A percentile compares a stretch with the other conserved stretches of the same genome.
phyloP scores from a whole-genome alignment of 2,888 invertebrate species.

The Andrena bicolor region DNA sequence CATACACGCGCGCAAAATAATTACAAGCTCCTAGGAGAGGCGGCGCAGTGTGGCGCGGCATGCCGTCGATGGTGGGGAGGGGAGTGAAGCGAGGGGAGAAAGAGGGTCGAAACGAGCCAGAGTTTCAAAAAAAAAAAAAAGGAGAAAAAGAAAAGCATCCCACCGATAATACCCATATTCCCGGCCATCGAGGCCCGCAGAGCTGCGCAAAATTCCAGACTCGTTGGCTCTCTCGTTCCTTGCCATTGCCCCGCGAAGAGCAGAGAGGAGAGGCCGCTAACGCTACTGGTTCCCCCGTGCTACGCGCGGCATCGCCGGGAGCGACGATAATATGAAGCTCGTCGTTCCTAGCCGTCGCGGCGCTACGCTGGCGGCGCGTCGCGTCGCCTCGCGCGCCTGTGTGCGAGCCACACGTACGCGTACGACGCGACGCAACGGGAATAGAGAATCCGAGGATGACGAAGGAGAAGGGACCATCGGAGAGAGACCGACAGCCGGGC shows the following conservation, averaged over 20 bases:
- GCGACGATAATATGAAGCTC: constrained; percentile 66
- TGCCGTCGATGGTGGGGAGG: not conserved
- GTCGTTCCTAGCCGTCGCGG: constrained; percentile 59
- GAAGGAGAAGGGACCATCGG: constrained; percentile 7
- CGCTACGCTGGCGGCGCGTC: constrained; percentile 41
- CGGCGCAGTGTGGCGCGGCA: not conserved
- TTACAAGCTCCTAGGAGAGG: constrained; percentile 46
- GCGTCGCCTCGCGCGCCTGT: constrained; percentile 9
- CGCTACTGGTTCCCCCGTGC: constrained; percentile 52
- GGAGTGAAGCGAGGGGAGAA: constrained; percentile 1
- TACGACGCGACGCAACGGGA: not conserved
- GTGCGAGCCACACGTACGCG: not conserved
- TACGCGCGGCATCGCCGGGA: constrained; percentile 63
- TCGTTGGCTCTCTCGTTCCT: constrained; percentile 16
- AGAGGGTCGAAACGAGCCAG: constrained; percentile 49
- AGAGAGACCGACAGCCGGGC: constrained; percentile 23
- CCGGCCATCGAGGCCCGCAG: constrained; percentile 59
- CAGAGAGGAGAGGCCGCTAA: constrained; percentile 5
- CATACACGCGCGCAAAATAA: constrained; percentile 45
- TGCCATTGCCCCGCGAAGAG: constrained; percentile 13
- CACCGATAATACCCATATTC: constrained; percentile 63
- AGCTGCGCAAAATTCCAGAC: constrained; percentile 66
- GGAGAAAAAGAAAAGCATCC: constrained; percentile 39
- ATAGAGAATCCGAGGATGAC: not conserved
- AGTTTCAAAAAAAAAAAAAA: constrained; percentile 42